Percentiles rank a stretch among this genome's conserved stretches.
Evolutionary conservation across 1,140 invertebrate genomes (phyloP).

Genomic region (Scylla paramamosain): DNA sequence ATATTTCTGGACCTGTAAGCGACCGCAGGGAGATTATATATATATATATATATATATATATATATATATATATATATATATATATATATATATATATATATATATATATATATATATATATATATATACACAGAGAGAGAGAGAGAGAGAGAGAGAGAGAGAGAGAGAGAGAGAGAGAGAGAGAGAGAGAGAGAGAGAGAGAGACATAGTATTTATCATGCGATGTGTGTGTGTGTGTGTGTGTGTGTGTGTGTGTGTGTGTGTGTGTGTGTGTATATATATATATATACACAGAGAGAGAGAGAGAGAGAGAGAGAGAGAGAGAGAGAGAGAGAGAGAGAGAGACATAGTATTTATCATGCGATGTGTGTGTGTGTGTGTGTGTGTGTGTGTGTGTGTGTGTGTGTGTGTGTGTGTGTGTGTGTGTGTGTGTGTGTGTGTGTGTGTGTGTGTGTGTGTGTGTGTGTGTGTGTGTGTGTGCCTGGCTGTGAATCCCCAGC

Average conservation of each 20-base stretch:
- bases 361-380: neutral
- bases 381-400: too few species aligned
- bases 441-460: neutral
- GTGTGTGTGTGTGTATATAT: too few species aligned
- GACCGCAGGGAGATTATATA: neutral
- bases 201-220: too few species aligned
- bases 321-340: too few species aligned
- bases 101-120: slow-evolving; percentile 59
- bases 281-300: too few species aligned
- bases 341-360: too few species aligned
- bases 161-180: too few species aligned
- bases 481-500: neutral
- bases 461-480: too few species aligned
- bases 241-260: neutral
- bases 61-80: slow-evolving; percentile 50
- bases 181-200: too few species aligned
- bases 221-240: slow-evolving; percentile 55
- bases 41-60: slow-evolving; percentile 42
- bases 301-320: too few species aligned
- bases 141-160: too few species aligned
- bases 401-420: neutral
- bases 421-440: neutral
- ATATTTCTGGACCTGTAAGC: slow-evolving; percentile 56
- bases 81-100: slow-evolving; percentile 58
- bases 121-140: slow-evolving; percentile 59